Evolutionary conservation across 2,113 vertebrate genomes (phyloP), one percentile per base, ranked within the genome.

Genomic region (Cyanistes caeruleus): DNA sequence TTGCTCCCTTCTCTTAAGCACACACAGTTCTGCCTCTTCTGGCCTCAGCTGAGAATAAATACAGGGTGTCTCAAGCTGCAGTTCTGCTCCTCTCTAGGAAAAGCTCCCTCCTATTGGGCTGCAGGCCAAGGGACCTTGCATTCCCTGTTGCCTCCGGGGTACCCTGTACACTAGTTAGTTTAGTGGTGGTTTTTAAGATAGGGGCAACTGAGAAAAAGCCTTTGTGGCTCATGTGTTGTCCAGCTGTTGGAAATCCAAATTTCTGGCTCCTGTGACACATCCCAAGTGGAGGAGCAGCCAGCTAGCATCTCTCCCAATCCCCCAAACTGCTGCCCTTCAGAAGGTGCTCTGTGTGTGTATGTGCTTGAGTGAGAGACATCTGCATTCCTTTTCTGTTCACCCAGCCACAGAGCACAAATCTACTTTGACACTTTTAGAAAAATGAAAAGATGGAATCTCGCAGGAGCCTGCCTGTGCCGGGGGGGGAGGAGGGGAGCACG

Each of bases 361-460:
- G 87, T 90, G 86, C 89, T 63, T 81, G 92, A 97, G 96, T 90
- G 86, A 97, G 97, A 97, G 86, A 97, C 95, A 98, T 93, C 97
- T 97, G 96, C 96, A 97, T 97, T 97, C 94, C 93, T 94, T 97
- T 97, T 96, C 98, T 98, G 97, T 97, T 96, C 98, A 93, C 96
- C 97, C 97, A 98, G 97, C 96, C 96, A 95, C 96, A 97, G 97
- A 98, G 96, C 95, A 97, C 97, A 98, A 98, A 98, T 98, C 97
- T 98, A 97, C 98, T 98, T 96, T 98, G 98, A 98, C 98, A 98
- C 97, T 98, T 98, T 96, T 90, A 98, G 98, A 98, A 97, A 98
- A 98, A 98, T 98, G 98, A 98, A 98, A 98, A 98, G 98, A 97
- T 97, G 98, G 98, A 98, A 98, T 98, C 98, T 98, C 97, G 73